Conservation (phyloP, 2,113 vertebrate genomes). For the Penelope pileata region DNA sequence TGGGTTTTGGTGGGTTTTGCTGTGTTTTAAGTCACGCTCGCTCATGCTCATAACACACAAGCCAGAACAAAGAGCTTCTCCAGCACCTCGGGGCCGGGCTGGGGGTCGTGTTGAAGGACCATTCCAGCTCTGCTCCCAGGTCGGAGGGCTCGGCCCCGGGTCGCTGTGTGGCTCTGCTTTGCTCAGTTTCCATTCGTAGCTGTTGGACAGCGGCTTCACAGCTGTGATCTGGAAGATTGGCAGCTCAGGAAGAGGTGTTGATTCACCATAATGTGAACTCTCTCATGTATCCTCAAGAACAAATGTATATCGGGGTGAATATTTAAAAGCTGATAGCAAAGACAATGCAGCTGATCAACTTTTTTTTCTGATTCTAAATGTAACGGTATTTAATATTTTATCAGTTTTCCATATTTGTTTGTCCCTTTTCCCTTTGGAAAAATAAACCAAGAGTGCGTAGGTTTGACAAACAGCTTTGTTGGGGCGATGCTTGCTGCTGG, state of each 20-base stretch:
- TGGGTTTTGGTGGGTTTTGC: neutral
- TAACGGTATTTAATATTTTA: conserved; percentile 55
- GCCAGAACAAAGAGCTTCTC: neutral
- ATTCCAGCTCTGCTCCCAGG: neutral
- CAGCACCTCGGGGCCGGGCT: neutral
- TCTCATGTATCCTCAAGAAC: conserved; percentile 51
- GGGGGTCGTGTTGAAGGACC: neutral
- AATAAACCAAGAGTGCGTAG: conserved; percentile 27
- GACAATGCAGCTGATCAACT: neutral
- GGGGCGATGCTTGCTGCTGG: neutral
- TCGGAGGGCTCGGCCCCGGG: neutral
- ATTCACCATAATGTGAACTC: too few species aligned
- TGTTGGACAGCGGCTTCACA: neutral
- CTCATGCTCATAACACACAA: neutral
- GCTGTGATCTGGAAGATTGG: conserved; percentile 10
- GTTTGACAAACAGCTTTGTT: neutral
- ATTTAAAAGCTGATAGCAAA: conserved; percentile 54
- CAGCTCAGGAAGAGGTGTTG: conserved; percentile 47
- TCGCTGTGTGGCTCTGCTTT: neutral
- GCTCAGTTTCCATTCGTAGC: neutral
- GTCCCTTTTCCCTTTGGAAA: conserved; percentile 4
- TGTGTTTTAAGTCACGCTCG: neutral
- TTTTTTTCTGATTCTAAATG: conserved; percentile 26
- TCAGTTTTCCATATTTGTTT: neutral
- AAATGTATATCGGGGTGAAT: conserved; percentile 46